Evolutionary conservation across 2,888 invertebrate species (phyloP), one percentile per base, ranked within the genome.

Genomic region (Pristionchus japonicus): DNA sequence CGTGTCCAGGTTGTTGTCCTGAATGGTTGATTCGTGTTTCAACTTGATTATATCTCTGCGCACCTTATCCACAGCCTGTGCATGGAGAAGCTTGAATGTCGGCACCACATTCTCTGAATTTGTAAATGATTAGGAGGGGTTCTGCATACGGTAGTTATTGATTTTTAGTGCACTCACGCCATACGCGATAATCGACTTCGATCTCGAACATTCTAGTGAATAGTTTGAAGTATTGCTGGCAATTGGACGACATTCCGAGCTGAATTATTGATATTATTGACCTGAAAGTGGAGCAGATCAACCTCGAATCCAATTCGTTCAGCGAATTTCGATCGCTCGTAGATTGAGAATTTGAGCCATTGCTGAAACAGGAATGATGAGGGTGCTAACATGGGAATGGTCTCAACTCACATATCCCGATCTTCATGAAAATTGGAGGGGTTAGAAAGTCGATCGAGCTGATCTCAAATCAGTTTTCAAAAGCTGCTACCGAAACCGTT

Each of bases 291-390:
- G 9, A 1, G 43, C 7, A 43, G 6, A 0, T n/a, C n/a, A 7
- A 77, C 77, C 43, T 77, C 77, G 77, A 77, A 77, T 77, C 43
- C 40, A 23, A 77, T 34, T 27, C 77, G 77, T 27, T 77, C 77
- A 43, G 77, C 77, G 77, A 77, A 77, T 40, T 77, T 77, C 17
- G 37, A 77, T 43, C 77, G 43, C 77, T 77, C 77, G 47, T 77
- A 77, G 43, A 77, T n/a, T 40, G 77, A 40, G 13, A 77, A 77
- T 27, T 77, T 77, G 43, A 77, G 40, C 77, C 77, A 77, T 77
- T 77, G 40, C 77, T 77, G n/a, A 77, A 77, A 34, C 9, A n/a
- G n/a, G 43, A 77, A 2, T 77, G 3, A 9, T 4, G 57, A 57
- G 6, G 11, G 7, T 43, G 43, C 11, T 9, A 43, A 43, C 43